Evolutionary conservation across 1,140 invertebrate genomes (phyloP), one percentile per base, ranked within the genome.

Genomic region (Muscidifurax raptorellus): DNA sequence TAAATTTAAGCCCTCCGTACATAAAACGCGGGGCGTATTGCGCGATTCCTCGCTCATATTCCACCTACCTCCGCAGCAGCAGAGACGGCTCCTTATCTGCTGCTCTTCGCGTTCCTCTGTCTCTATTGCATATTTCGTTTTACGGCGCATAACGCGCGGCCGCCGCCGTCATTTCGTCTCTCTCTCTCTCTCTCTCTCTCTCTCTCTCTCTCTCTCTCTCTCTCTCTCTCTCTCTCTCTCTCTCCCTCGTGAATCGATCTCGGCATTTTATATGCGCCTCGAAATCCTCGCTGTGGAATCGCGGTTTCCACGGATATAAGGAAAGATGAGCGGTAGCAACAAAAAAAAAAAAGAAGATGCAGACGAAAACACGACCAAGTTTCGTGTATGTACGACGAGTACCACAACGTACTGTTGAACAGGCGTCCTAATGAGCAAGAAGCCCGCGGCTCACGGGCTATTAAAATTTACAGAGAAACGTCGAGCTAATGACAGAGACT

Each of bases 61-160:
- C 67, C 80, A 5, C 12, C 47, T 78, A 12, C 4, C 27, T 0
- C 40, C 5, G 13, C 30, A 18, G 71, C 22, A 25, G 44, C 44
- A 2, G 66, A 10, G 6, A 28, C 40, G n/a, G n/a, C n/a, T 75
- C n/a, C 80, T 82, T 75, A 75, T 76, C 80, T 64, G 44, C 25
- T 85, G 84, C 69, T 86, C 30, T 59, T 69, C 75, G 64, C 72
- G 69, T 40, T 77, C 66, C 89, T 87, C 76, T 86, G 47, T 85
- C 52, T 71, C 87, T 88, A 88, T 90, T 90, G 88, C 89, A 88
- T 89, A 90, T 90, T 88, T 88, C 87, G 87, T 89, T 91, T 91
- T 90, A 89, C 85, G 87, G 87, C 64, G 87, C 83, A 88, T 88
- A 89, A 89, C 87, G 82, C n/a, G 6, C 18, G n/a, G 22, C 32